Conservation (phyloP, 37 sponge, comb jelly and placozoan genomes). For the Hormiphora californensis region DNA sequence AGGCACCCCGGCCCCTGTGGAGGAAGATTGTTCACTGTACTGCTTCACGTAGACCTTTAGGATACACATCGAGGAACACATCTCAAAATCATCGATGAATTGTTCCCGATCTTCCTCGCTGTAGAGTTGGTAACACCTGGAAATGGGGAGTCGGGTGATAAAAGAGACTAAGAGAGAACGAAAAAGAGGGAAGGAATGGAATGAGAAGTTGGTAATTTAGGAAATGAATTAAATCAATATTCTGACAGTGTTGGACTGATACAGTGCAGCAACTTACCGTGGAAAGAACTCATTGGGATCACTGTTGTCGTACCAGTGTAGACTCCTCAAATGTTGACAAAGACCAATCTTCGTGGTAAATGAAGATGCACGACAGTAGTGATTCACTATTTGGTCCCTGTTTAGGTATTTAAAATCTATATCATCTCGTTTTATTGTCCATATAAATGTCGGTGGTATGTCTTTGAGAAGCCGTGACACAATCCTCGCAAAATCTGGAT, state of each 20-base stretch:
- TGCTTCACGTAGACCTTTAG: not conserved
- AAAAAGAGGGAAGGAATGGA: no score
- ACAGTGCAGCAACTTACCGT: slow-evolving; percentile 19
- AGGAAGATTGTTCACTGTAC: not conserved
- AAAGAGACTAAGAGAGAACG: no score
- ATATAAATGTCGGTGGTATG: slow-evolving; percentile 74
- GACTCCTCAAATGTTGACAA: slow-evolving; percentile 66
- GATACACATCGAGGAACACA: not conserved
- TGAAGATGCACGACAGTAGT: slow-evolving; percentile 66
- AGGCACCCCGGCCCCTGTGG: not conserved
- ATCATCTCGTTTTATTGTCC: slow-evolving; percentile 71
- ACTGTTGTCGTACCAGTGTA: slow-evolving; percentile 71
- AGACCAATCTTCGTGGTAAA: slow-evolving; percentile 96
- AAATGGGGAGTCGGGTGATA: not conserved
- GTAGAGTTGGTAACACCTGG: slow-evolving; percentile 73
- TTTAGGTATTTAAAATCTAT: slow-evolving; percentile 56
- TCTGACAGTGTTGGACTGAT: not conserved
- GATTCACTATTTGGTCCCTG: slow-evolving; percentile 75
- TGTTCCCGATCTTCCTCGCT: slow-evolving; percentile 69
- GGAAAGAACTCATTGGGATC: slow-evolving; percentile 82
- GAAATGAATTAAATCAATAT: no score
- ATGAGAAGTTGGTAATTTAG: no score
- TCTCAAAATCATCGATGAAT: slow-evolving; percentile 68
- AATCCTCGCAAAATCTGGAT: slow-evolving; percentile 26
- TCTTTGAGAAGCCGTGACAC: slow-evolving; percentile 69